phyloP scores from a whole-genome alignment of 2,797 vertebrate species.

The Discoglossus pictus region DNA sequence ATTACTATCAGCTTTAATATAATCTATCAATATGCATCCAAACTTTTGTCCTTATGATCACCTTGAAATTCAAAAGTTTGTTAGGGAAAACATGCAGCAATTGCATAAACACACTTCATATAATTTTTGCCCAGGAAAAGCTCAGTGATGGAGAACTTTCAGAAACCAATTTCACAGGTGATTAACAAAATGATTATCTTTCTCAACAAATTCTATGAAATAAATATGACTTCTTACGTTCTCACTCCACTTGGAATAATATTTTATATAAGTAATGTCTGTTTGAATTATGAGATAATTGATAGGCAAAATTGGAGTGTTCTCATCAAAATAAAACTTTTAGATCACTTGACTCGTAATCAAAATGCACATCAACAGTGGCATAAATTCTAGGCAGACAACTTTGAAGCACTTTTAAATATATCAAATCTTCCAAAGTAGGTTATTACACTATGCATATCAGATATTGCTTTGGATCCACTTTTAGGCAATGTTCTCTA shows the following conservation, averaged over 20 bases:
- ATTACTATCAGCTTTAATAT: too few species aligned
- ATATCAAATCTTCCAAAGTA: neutral
- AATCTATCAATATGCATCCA: too few species aligned
- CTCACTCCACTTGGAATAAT: constrained; percentile 19
- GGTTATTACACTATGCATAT: too few species aligned
- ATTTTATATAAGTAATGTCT: constrained; percentile 35
- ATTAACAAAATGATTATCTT: constrained; percentile 49
- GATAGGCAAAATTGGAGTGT: too few species aligned
- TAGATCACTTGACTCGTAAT: too few species aligned
- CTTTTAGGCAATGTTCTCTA: too few species aligned
- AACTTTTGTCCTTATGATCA: constrained; percentile 5
- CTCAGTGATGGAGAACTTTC: constrained; percentile 44
- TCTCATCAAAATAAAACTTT: too few species aligned
- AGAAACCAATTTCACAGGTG: constrained; percentile 49
- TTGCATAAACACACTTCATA: constrained; percentile 35
- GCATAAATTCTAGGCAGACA: constrained; percentile 12
- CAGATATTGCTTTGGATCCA: too few species aligned
- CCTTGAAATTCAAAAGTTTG: constrained; percentile 34
- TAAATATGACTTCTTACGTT: constrained; percentile 8
- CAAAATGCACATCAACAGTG: too few species aligned
- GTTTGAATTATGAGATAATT: constrained; percentile 12
- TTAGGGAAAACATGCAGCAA: constrained; percentile 34
- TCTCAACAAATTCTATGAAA: constrained; percentile 17
- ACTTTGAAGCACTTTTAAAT: neutral
- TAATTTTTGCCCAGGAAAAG: constrained; percentile 33